Conservation (phyloP, 2,888 invertebrate genomes). For the Ormyrus thymus region DNA sequence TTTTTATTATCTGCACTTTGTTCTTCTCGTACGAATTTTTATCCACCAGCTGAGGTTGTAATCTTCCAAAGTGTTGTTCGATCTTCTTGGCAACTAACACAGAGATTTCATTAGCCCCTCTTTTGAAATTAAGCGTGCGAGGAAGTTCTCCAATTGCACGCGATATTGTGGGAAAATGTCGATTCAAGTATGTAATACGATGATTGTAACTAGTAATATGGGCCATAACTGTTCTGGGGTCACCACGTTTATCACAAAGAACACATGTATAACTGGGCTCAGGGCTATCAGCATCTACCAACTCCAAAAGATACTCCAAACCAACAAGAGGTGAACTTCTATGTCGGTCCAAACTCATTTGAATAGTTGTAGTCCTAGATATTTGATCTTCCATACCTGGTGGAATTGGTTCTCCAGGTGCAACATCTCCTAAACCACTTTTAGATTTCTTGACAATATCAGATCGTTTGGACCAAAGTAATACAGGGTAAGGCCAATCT, state of each 20-base stretch:
- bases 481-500: slow-evolving; percentile 72
- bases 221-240: slow-evolving; percentile 85
- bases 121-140: slow-evolving; percentile 77
- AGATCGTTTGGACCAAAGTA: slow-evolving; percentile 71
- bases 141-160: slow-evolving; percentile 80
- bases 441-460: slow-evolving; percentile 66
- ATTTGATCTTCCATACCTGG: slow-evolving; percentile 83
- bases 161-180: slow-evolving; percentile 80
- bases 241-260: slow-evolving; percentile 87
- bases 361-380: slow-evolving; percentile 75
- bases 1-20: slow-evolving; percentile 78
- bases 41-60: slow-evolving; percentile 81
- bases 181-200: slow-evolving; percentile 82
- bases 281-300: slow-evolving; percentile 80
- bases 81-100: slow-evolving; percentile 80
- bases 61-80: slow-evolving; percentile 84
- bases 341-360: slow-evolving; percentile 77
- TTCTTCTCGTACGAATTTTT: slow-evolving; percentile 83
- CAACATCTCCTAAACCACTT: slow-evolving; percentile 67
- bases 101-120: slow-evolving; percentile 74
- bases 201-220: slow-evolving; percentile 88
- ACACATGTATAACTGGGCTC: slow-evolving; percentile 87
- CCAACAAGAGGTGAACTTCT: slow-evolving; percentile 79
- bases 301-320: slow-evolving; percentile 87
- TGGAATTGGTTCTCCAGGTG: slow-evolving; percentile 83